phyloP scores from a whole-genome alignment of 2,797 vertebrate species.

The Catamblyrhynchus diadema region DNA sequence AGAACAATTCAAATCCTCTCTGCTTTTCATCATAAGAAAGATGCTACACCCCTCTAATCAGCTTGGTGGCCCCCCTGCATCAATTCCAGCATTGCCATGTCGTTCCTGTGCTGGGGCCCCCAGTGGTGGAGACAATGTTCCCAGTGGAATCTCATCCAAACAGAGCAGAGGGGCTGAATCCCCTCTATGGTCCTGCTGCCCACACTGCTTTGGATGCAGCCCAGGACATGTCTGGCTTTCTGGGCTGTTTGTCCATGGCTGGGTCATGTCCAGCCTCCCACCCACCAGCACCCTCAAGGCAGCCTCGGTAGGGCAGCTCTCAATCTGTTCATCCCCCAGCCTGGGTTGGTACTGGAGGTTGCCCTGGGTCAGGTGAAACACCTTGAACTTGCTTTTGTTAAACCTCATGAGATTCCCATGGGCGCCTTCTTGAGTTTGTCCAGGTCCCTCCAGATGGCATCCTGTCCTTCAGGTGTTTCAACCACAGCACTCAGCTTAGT shows the following conservation, averaged over 20 bases:
- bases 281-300: fast-evolving
- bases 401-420: neutral
- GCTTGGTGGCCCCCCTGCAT: neutral
- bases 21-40: neutral
- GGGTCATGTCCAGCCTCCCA: neutral
- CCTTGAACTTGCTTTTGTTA: neutral
- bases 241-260: fast-evolving
- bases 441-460: too few species aligned
- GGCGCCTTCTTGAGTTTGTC: neutral
- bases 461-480: neutral
- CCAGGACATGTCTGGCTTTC: fast-evolving
- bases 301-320: neutral
- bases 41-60: neutral
- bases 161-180: neutral
- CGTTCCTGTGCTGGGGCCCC: fast-evolving
- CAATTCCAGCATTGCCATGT: fast-evolving
- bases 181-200: fast-evolving
- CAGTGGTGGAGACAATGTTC: fast-evolving
- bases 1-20: neutral
- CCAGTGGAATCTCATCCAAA: too few species aligned
- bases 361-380: fast-evolving
- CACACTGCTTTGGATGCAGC: neutral
- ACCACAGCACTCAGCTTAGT: neutral
- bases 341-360: fast-evolving
- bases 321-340: fast-evolving